phyloP scores from a whole-genome alignment of 2,888 invertebrate genomes.

The Mythimna loreyi region DNA sequence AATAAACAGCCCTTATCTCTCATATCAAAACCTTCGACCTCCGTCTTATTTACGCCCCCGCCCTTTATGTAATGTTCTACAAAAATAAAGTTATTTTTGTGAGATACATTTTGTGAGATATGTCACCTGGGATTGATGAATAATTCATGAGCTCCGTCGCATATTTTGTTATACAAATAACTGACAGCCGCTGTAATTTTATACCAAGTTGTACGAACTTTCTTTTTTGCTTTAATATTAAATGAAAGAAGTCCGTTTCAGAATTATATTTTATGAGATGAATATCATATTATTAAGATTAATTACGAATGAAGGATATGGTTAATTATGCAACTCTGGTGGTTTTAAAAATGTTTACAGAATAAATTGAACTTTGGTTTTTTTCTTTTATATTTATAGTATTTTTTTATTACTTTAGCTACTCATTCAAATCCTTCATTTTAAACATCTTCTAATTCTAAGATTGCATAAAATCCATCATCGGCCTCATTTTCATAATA shows the following conservation, averaged over 20 bases:
- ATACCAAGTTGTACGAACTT: slow-evolving; percentile 57
- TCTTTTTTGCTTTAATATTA: slow-evolving; percentile 46
- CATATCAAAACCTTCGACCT: slow-evolving; percentile 74
- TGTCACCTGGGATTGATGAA: slow-evolving; percentile 74
- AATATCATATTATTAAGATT: slow-evolving; percentile 27
- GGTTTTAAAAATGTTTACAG: not conserved
- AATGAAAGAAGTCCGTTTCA: slow-evolving; percentile 5
- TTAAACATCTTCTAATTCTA: not conserved
- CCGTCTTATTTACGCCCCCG: slow-evolving; percentile 63
- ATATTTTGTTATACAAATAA: slow-evolving; percentile 74
- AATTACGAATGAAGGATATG: slow-evolving; percentile 14
- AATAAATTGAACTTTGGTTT: too few relatives aligned
- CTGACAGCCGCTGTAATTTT: slow-evolving; percentile 69
- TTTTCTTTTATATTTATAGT: too few relatives aligned
- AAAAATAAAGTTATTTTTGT: slow-evolving; percentile 66
- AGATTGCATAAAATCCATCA: not conserved
- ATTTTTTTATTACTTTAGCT: not conserved
- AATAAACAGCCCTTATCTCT: slow-evolving; percentile 77
- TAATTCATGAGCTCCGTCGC: slow-evolving; percentile 73
- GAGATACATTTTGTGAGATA: slow-evolving; percentile 73
- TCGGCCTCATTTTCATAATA: not conserved
- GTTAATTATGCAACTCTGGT: not conserved
- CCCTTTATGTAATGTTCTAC: slow-evolving; percentile 50
- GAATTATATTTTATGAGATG: slow-evolving; percentile 17
- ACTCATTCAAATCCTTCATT: too few relatives aligned